phyloP scores from a whole-genome alignment of 2,888 invertebrate species.

The Syritta pipiens region DNA sequence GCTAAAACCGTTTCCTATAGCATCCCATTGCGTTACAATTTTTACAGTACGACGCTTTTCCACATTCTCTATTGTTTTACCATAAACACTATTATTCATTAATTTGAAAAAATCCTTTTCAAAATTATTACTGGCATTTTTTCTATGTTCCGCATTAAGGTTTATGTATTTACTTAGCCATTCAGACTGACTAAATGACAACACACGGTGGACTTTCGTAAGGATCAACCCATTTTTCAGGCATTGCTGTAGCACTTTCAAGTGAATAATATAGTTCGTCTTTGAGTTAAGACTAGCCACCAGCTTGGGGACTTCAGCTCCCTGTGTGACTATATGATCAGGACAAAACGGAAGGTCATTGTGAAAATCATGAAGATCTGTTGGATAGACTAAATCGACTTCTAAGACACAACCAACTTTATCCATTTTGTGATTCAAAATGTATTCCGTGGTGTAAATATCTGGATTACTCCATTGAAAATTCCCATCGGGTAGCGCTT shows the following conservation, averaged over 20 bases:
- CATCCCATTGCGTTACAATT: constrained; percentile 55
- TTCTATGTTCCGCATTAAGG: constrained; percentile 70
- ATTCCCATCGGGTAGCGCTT: constrained; percentile 69
- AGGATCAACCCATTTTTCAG: constrained; percentile 70
- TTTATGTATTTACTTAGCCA: constrained; percentile 71
- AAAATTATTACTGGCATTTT: constrained; percentile 72
- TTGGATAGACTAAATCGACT: constrained; percentile 72
- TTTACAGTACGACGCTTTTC: constrained; percentile 62
- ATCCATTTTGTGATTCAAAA: constrained; percentile 16
- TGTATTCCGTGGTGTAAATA: constrained; percentile 35
- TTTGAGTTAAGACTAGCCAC: constrained; percentile 31
- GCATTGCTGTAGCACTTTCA: constrained; percentile 69
- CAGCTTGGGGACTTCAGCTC: constrained; percentile 37
- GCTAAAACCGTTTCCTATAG: constrained; percentile 12
- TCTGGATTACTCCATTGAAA: constrained; percentile 71
- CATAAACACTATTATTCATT: constrained; percentile 73
- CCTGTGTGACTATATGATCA: constrained; percentile 67
- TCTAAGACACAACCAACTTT: constrained; percentile 73
- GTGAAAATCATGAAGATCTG: constrained; percentile 72
- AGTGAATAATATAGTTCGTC: constrained; percentile 70
- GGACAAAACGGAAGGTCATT: constrained; percentile 74
- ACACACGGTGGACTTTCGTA: constrained; percentile 71
- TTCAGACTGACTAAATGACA: constrained; percentile 71
- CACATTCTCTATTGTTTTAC: constrained; percentile 70
- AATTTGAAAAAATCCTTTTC: constrained; percentile 74